Base-by-base conservation (phyloP, 2,797 vertebrate species). In the Micropoecilia bifurca region DNA sequence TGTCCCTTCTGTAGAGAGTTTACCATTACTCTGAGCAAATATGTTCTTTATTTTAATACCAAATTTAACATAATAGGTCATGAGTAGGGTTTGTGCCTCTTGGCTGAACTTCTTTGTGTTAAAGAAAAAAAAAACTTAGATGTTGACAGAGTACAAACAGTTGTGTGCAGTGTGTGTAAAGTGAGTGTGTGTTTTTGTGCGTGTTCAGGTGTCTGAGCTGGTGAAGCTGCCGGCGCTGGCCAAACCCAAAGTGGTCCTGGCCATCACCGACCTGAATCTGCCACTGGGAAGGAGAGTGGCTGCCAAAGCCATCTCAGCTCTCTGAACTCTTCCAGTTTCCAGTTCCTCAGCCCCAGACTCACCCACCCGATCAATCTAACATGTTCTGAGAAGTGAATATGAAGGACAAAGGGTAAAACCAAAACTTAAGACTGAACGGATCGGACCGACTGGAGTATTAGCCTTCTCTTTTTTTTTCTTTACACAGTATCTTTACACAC, bases 161-260 rank as follows among this genome's bases (percentile, higher is more conserved):
- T 33, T 33, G 33, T 33, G 33, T 33, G 12, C 22, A 3, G 66
- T 43, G 66, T 25, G 25, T 13, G 22, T 39, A 7, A 28, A 59
- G 57, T 4, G 68, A 68, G 73, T 33, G 0, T 30, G 22, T 77
- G 9, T 78, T 6, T 74, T 28, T 84, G 3, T 87, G 12, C 30
- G 8, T 36, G 8, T 75, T 22, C 93, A 99, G 98, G 97, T 99
- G 20, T 97, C 98, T 0, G 98, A 99, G 88, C 93, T 99, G 93
- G 97, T 99, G 88, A 99, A 99, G 88, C 96, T 99, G 18, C 97
- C 98, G 3, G 97, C 96, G 68, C 95, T 99, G 93, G 98, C 98
- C 87, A 98, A 97, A 80, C 99, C 98, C 69, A 97, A 95, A 92
- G 97, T 97, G 0, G 97, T 99, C 6, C 91, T 99, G 90, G 97